Conservation (phyloP, 2,113 vertebrate species). For the Strix aluco region DNA sequence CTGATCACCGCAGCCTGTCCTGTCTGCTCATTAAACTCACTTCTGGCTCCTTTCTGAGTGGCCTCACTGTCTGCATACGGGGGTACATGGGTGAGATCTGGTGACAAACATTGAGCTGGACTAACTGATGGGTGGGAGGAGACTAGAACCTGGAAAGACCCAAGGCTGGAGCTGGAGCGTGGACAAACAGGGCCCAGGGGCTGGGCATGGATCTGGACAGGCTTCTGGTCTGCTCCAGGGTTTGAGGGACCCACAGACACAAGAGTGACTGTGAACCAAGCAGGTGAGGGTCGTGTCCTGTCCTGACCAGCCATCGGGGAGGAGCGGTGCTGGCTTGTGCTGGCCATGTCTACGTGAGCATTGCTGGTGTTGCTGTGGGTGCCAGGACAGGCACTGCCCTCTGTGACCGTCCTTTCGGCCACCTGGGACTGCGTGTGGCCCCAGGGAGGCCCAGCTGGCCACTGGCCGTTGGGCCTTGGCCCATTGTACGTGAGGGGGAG, state of each 20-base stretch:
- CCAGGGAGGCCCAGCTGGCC: not conserved
- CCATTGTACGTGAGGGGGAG: not conserved
- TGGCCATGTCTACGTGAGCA: fast-evolving
- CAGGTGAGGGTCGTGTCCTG: fast-evolving
- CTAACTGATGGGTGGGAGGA: not conserved
- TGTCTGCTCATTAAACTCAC: not conserved
- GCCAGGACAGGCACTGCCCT: not conserved
- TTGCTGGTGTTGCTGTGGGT: not conserved
- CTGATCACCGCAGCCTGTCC: not conserved
- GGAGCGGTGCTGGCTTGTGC: not conserved
- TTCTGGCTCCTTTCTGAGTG: not conserved
- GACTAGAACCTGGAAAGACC: not conserved
- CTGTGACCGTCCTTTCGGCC: fast-evolving
- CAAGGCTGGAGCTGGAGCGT: not conserved
- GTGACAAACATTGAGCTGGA: not conserved
- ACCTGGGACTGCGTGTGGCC: not conserved
- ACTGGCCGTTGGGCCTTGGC: no score
- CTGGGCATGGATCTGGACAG: not conserved
- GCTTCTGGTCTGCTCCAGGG: not conserved
- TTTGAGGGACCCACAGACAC: fast-evolving
- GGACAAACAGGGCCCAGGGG: not conserved
- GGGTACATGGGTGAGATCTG: not conserved
- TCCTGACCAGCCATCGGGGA: fast-evolving
- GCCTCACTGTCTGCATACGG: not conserved
- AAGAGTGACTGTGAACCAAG: not conserved